Evolutionary conservation across 2,888 invertebrate genomes (phyloP), one percentile per base, ranked within the genome.

Genomic region (Ophraella communa): DNA sequence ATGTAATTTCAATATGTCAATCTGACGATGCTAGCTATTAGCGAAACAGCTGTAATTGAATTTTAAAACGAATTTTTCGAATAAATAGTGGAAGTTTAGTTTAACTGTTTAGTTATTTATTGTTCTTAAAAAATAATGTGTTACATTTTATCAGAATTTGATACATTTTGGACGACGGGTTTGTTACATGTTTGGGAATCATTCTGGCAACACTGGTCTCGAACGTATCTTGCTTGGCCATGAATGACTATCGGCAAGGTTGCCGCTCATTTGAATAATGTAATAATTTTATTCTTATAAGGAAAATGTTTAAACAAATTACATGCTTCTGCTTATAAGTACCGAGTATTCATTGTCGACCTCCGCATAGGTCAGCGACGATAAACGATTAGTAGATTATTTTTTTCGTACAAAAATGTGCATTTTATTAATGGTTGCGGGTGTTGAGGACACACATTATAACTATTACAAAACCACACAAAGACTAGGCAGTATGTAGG

Each of bases 241-340:
- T 76, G 76, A 76, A 74, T 71, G 64, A 62, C 72, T 65, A 70
- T 69, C 71, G 75, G 76, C 77, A 76, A 77, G 76, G 77, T 65
- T 65, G 65, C 62, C 65, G 58, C 60, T 60, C 60, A 60, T 60
- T 60, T 60, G 14, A 60, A 60, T 60, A 60, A 42, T 53, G 52
- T 60, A 52, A 60, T 60, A 60, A 60, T 60, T 60, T 53, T 53
- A 60, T 47, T 60, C 60, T 42, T 60, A 60, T 60, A 60, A 52
- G 60, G 60, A 60, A 60, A 52, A 44, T 42, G 52, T 52, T 44
- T 44, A 53, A 44, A 60, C 52, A 60, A 60, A 60, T 60, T 60
- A 44, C 52, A 52, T 20, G 44, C 47, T 60, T 60, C 30, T 42
- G 52, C 52, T 33, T 49, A 47, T 60, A 52, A 59, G 59, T 52